Conservation (phyloP, 2,888 invertebrate genomes). For the Prenolepis imparis region DNA sequence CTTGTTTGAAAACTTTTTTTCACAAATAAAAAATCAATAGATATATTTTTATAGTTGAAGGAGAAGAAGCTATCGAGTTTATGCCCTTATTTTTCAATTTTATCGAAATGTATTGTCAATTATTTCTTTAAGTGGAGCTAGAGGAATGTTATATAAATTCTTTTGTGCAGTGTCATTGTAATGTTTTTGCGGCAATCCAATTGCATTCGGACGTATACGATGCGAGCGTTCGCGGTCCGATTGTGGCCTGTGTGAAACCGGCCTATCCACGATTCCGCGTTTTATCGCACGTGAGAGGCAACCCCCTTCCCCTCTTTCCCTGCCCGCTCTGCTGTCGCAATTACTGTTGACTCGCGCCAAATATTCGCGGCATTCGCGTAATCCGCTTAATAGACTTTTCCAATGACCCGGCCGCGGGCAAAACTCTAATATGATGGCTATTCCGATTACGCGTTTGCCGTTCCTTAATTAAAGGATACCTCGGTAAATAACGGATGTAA, state of each 20-base stretch:
- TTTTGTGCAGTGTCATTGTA: background rate
- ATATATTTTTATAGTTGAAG: background rate
- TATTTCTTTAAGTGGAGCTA: constrained; percentile 20
- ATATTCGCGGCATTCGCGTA: constrained; percentile 48
- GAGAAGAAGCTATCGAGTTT: background rate
- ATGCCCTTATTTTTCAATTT: background rate
- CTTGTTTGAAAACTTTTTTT: background rate
- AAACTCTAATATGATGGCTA: constrained; percentile 38
- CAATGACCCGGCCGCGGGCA: constrained; percentile 12
- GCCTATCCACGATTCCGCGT: constrained; percentile 29
- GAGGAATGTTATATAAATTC: background rate
- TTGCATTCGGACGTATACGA: constrained; percentile 3
- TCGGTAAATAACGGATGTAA: constrained; percentile 36
- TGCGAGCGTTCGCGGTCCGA: constrained; percentile 5
- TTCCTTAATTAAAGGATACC: constrained; percentile 52
- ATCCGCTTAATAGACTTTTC: constrained; percentile 55
- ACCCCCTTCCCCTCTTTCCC: background rate
- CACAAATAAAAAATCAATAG: background rate
- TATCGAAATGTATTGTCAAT: background rate
- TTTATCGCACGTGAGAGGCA: constrained; percentile 38
- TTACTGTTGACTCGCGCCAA: constrained; percentile 54
- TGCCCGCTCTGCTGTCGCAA: constrained; percentile 30
- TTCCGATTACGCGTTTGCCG: constrained; percentile 43
- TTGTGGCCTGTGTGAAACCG: constrained; percentile 23
- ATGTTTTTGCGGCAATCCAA: constrained; percentile 17